Evolutionary conservation across 2,113 vertebrate genomes (phyloP).

Genomic region (Cephalophus harveyi): DNA sequence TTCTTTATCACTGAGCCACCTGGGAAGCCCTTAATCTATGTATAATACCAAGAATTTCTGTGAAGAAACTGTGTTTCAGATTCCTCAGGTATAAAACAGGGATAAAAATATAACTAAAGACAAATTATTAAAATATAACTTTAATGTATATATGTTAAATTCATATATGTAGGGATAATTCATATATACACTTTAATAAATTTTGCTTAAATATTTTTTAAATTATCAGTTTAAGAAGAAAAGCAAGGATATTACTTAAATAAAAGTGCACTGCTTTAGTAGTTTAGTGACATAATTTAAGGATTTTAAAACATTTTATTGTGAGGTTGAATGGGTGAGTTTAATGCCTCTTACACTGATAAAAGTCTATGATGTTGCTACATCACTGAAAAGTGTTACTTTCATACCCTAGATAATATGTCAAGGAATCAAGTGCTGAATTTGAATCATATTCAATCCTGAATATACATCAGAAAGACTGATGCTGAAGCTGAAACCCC

Average conservation of each 20-base stretch:
- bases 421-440: background rate
- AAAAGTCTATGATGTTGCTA: background rate
- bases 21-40: background rate
- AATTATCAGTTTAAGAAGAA: too few species aligned
- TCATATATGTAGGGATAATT: too few species aligned
- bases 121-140: background rate
- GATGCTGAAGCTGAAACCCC: background rate
- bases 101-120: background rate
- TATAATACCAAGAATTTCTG: background rate
- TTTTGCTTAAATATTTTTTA: too few species aligned
- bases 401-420: background rate
- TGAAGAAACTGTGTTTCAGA: background rate
- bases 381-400: background rate
- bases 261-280: too few species aligned
- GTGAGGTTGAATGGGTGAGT: background rate
- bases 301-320: background rate
- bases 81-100: background rate
- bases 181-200: too few species aligned
- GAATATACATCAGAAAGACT: background rate
- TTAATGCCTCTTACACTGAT: background rate
- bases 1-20: background rate
- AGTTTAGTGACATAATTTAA: background rate
- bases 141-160: background rate
- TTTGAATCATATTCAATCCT: background rate
- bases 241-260: too few species aligned